Percentiles rank a stretch among this genome's conserved stretches.
These are phyloP conservation scores for Campylomormyrus numenius DNA, from an alignment of 2,113 vertebrate genomes.

Conservation along the genomic window DNA sequence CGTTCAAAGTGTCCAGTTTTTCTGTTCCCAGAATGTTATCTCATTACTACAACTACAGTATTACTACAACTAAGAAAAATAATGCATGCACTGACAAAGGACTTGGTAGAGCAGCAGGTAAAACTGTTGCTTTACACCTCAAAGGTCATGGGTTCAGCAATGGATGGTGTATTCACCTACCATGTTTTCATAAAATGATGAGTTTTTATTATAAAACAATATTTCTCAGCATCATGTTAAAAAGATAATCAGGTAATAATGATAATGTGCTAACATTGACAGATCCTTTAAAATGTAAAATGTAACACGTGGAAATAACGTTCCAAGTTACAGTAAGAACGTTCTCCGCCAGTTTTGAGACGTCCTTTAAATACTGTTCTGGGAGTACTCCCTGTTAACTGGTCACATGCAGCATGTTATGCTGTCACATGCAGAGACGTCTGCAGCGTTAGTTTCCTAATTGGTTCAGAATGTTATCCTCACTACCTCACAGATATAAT, in stretches of 20 bases:
- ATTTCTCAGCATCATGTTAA: background rate
- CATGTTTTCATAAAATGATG: background rate
- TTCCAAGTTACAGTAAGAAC: background rate
- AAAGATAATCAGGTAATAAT: background rate
- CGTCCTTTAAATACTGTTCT: background rate
- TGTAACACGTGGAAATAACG: background rate
- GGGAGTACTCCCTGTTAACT: background rate
- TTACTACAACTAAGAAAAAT: background rate
- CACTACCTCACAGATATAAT: background rate
- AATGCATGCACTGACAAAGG: background rate
- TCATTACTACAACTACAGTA: too few species aligned
- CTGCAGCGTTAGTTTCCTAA: background rate
- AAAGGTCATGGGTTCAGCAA: background rate
- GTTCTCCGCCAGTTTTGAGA: background rate
- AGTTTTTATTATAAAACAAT: background rate
- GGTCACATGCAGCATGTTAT: too few species aligned
- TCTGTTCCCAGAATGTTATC: background rate
- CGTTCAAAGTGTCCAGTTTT: background rate
- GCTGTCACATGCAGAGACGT: background rate
- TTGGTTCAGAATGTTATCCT: background rate
- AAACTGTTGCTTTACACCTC: background rate
- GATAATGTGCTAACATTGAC: background rate
- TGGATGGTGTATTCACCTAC: background rate
- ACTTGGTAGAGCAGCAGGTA: background rate
- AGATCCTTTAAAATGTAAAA: background rate